phyloP scores from a whole-genome alignment of 2,797 vertebrate species.

The Leptodactylus fallax region DNA sequence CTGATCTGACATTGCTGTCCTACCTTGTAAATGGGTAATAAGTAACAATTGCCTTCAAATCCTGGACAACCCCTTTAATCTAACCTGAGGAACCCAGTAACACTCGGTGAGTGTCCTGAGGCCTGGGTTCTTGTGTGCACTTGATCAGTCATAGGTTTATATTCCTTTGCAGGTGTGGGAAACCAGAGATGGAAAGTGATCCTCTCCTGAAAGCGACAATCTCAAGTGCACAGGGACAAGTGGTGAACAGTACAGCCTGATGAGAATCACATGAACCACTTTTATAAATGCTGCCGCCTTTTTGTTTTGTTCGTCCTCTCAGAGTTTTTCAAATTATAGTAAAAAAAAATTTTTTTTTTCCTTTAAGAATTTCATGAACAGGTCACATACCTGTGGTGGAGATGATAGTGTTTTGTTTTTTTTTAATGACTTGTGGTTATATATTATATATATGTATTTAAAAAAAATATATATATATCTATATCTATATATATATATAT shows the following conservation, averaged over 20 bases:
- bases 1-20: too few species aligned
- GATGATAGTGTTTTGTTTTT: constrained; percentile 62
- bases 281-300: background rate
- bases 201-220: constrained; percentile 87
- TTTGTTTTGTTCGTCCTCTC: constrained; percentile 58
- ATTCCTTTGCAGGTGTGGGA: constrained; percentile 79
- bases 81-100: too few species aligned
- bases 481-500: too few species aligned
- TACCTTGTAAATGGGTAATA: too few species aligned
- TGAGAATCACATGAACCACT: constrained; percentile 69
- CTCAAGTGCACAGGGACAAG: constrained; percentile 90
- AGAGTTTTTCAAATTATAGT: too few species aligned
- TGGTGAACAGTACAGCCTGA: constrained; percentile 89
- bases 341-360: too few species aligned
- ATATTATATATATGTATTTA: constrained; percentile 46
- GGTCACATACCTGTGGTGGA: constrained; percentile 84
- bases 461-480: too few species aligned
- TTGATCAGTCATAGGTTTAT: background rate
- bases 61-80: too few species aligned
- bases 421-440: constrained; percentile 66
- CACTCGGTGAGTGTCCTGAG: background rate
- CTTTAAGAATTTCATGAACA: constrained; percentile 74
- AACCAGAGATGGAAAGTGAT: constrained; percentile 86
- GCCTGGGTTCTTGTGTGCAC: background rate
- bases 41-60: too few species aligned